Percentiles rank a stretch among this genome's conserved stretches.
These are phyloP conservation scores for Spizella passerina DNA, from an alignment of 2,797 vertebrate genomes.

Conservation along the genomic window DNA sequence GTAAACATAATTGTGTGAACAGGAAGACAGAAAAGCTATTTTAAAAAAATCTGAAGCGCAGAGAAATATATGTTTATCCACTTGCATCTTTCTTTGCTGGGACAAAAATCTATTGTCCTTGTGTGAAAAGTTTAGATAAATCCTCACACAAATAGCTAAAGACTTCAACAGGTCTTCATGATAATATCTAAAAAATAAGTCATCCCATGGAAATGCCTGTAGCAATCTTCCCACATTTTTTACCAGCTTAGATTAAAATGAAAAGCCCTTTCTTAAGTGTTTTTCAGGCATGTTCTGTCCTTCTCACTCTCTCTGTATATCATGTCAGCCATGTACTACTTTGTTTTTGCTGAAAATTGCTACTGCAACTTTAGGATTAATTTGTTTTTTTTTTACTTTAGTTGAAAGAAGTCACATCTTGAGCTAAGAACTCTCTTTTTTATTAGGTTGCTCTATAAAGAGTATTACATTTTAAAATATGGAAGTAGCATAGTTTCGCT, in stretches of 20 bases:
- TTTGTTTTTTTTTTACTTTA: neutral
- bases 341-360: neutral
- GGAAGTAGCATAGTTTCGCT: neutral
- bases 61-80: neutral
- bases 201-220: neutral
- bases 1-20: neutral
- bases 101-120: neutral
- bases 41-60: neutral
- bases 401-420: neutral
- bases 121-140: neutral
- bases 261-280: neutral
- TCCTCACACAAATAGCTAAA: neutral
- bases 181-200: neutral
- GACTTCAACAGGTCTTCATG: neutral
- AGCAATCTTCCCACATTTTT: neutral
- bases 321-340: neutral
- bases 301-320: neutral
- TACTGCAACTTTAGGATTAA: neutral
- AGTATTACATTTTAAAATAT: neutral
- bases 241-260: neutral
- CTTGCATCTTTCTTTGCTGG: neutral
- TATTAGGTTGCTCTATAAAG: neutral
- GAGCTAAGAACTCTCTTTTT: neutral
- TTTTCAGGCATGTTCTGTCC: neutral
- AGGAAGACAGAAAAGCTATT: neutral